Evolutionary conservation across 2,888 invertebrate species (phyloP), one percentile per base, ranked within the genome.

Genomic region (Brachyptera risi): DNA sequence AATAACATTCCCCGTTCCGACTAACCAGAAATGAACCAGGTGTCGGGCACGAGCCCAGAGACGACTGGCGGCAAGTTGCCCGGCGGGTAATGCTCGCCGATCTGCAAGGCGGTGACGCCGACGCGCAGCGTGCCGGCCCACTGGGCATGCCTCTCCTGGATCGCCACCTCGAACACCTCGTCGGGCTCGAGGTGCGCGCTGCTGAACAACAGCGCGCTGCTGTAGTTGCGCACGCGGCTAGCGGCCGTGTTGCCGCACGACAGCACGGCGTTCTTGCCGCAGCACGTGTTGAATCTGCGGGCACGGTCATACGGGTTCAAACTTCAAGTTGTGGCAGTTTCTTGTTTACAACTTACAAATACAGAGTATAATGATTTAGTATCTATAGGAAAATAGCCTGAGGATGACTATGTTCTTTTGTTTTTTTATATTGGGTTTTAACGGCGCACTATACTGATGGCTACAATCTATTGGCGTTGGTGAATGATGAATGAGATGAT

Each of bases 101-200:
- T n/a, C n/a, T n/a, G n/a, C 78, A 73, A 84, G 80, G 73, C 81
- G 1, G 93, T 87, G 9, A 94, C 82, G 0, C 94, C 94, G 73
- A 94, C 83, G 63, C 84, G 84, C 50, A 94, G 77, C 35, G 86
- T 86, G 7, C 93, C 93, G 60, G 86, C 83, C 76, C 83, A 85
- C 58, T 84, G 82, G 3, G 78, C 75, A 63, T 35, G 82, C 74
- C 58, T 90, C 80, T 60, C 84, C 81, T 78, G 59, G 21, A 64
- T 65, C 38, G 65, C 60, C 61, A 91, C 85, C 80, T 93, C 92
- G 73, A 90, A 92, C 26, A 90, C 75, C 71, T 92, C 91, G 65
- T 89, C 90, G 57, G 83, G 77, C 35, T 84, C 83, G 19, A 93
- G 78, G 17, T 87, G 83, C 1, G 83, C 80, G 0, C 89, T 84